Evolutionary conservation across 2,113 vertebrate genomes (phyloP).

Genomic region (Prionailurus bengalensis): DNA sequence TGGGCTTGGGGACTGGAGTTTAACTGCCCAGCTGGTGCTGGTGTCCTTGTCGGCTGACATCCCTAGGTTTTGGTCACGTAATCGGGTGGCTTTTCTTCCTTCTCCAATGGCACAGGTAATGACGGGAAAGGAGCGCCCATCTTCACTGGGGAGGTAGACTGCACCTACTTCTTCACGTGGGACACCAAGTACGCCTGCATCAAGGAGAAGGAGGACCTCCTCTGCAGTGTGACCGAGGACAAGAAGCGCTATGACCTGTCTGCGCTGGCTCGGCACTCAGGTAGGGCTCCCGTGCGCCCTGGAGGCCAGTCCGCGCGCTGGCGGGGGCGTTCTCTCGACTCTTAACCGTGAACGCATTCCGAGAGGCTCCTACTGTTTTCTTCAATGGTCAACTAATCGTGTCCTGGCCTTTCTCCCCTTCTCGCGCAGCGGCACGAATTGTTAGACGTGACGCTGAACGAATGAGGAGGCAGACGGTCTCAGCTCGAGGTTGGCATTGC

Average conservation of each 20-base stretch:
- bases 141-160: conserved; percentile 94
- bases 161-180: conserved; percentile 98
- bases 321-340: rapidly evolving
- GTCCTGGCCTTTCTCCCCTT: rapidly evolving
- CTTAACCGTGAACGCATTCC: rapidly evolving
- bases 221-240: conserved; percentile 90
- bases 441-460: background rate
- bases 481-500: background rate
- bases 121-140: conserved; percentile 91
- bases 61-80: background rate
- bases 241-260: conserved; percentile 94
- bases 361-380: rapidly evolving
- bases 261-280: conserved; percentile 90
- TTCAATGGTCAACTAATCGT: rapidly evolving
- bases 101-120: conserved; percentile 67
- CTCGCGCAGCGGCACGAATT: rapidly evolving
- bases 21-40: rapidly evolving
- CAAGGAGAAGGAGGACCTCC: conserved; percentile 93
- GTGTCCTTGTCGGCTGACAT: rapidly evolving
- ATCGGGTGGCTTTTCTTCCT: background rate
- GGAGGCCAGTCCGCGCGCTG: rapidly evolving
- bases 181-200: conserved; percentile 94
- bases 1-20: background rate
- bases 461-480: background rate
- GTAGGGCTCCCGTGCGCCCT: conserved; percentile 77